Base-by-base conservation (phyloP, 2,888 invertebrate genomes). In the Cryptocheilus praepositus region DNA sequence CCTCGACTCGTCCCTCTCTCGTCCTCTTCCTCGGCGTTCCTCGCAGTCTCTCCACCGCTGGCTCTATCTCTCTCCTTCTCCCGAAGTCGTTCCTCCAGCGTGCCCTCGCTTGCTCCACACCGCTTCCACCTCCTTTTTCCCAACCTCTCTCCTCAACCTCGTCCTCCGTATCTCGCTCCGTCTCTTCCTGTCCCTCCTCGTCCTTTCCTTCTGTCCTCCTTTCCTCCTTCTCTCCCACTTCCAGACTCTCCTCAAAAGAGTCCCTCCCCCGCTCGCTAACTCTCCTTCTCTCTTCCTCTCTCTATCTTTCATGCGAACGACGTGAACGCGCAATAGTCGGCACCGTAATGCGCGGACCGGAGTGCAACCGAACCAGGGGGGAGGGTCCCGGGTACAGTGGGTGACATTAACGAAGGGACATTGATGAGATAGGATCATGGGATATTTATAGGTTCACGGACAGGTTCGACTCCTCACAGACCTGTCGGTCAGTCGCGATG, bases 1-100 rank as follows among this genome's bases (percentile, higher is more conserved):
- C 76, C 76, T 66, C 74, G 73, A 53, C 70, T 72, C 70, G 67
- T 73, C 70, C 73, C 70, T 75, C 78, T 76, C 77, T 73, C 77
- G 15, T 58, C 53, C 28, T 52, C 61, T 18, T 46, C 52, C 55
- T 55, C 67, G 22, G 16, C 54, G 5, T 43, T 61, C 18, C 45
- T 54, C 59, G 19, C 46, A 49, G 45, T 53, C 64, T 64, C 61
- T 13, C 49, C 16, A 16, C 18, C 52, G 21, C 60, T 21, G 60
- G 46, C 59, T 60, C 44, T 61, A 59, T 56, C 54, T 63, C 64
- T 59, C 49, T 13, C 16, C 52, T 53, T 21, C 59, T 53, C 36
- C 44, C n/a, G 62, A 11, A 36, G 4, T 44, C 19, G 61, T 64
- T 67, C 61, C 52, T 52, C 46, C 51, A 55, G 56, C 67, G 46